Base-by-base conservation (phyloP, 1,140 invertebrate genomes). In the Caenorhabditis elegans region DNA sequence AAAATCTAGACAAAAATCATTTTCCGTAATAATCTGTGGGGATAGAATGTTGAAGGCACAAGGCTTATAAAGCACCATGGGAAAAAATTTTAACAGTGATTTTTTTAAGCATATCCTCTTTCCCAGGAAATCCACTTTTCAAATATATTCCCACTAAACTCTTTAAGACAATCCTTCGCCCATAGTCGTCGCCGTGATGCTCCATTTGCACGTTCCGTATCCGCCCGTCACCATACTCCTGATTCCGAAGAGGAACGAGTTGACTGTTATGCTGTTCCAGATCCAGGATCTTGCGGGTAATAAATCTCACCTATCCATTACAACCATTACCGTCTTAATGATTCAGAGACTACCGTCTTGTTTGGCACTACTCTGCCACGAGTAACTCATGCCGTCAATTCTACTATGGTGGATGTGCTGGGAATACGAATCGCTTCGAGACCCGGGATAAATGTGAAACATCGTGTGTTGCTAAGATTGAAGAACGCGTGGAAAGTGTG, bases 391-490 rank as follows among this genome's bases (percentile, higher is more conserved):
- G 82, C 36, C 55, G 36, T 24, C 76, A 78, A 24, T 83, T 83
- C 82, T 78, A 79, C 51, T 83, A 76, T 15, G 82, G 82, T 28
- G 82, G 82, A 31, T 83, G 82, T 48, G 76, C 46, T 34, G 82
- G 82, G 47, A 83, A 83, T 26, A 77, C 76, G 1, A 83, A 83
- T 51, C 51, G 82, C 6, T 98, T 83, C 82, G 78, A 34, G 19
- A 82, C 78, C 85, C 80, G 79, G 10, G 85, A 83, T 79, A 86
- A 85, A 82, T 90, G 85, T 34, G 80, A 80, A 86, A 65, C 34
- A 31, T 24, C 70, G 3, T 82, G 80, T 46, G 75, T 77, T 10
- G 19, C 75, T 19, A 77, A 49, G 19, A 49, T 47, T n/a, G 75
- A 77, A 48, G 75, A 49, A n/a, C 24, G 43, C 31, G 47, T 77